These are phyloP conservation scores for Drosophila pseudotalamancana DNA, from an alignment of 2,888 invertebrate genomes.

Conservation along the genomic window DNA sequence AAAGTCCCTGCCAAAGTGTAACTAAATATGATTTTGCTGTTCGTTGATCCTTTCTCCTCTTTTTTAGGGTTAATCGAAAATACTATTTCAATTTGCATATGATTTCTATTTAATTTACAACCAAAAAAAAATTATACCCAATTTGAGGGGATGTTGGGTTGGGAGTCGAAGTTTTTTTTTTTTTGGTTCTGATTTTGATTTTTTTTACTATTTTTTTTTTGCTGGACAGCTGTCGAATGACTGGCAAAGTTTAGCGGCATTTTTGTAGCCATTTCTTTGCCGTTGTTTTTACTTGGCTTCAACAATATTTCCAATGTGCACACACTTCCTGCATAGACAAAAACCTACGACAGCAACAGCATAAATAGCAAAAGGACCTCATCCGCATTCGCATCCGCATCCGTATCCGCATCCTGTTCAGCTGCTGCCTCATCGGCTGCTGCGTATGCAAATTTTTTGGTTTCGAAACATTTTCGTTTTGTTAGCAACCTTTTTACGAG, in stretches of 20 bases:
- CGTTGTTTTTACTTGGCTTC: slow-evolving; percentile 46
- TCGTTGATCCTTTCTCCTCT: slow-evolving; percentile 1
- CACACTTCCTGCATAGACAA: slow-evolving; percentile 78
- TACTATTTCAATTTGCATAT: slow-evolving; percentile 76
- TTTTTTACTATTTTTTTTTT: neutral
- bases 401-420: slow-evolving; percentile 64
- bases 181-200: slow-evolving; percentile 2
- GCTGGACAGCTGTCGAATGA: slow-evolving; percentile 61
- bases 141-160: slow-evolving; percentile 33
- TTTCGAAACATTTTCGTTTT: slow-evolving; percentile 43
- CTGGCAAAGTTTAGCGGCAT: slow-evolving; percentile 62
- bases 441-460: slow-evolving; percentile 72
- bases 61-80: slow-evolving; percentile 68
- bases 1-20: slow-evolving; percentile 38
- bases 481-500: slow-evolving; percentile 71
- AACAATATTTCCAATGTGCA: slow-evolving; percentile 60
- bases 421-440: slow-evolving; percentile 41
- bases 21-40: slow-evolving; percentile 62
- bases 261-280: slow-evolving; percentile 66
- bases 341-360: slow-evolving; percentile 40
- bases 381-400: slow-evolving; percentile 66
- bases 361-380: slow-evolving; percentile 45
- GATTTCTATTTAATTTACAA: slow-evolving; percentile 73
- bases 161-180: slow-evolving; percentile 9
- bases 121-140: slow-evolving; percentile 32